Conservation (phyloP, 2,113 vertebrate genomes). For the Oophaga pumilio region DNA sequence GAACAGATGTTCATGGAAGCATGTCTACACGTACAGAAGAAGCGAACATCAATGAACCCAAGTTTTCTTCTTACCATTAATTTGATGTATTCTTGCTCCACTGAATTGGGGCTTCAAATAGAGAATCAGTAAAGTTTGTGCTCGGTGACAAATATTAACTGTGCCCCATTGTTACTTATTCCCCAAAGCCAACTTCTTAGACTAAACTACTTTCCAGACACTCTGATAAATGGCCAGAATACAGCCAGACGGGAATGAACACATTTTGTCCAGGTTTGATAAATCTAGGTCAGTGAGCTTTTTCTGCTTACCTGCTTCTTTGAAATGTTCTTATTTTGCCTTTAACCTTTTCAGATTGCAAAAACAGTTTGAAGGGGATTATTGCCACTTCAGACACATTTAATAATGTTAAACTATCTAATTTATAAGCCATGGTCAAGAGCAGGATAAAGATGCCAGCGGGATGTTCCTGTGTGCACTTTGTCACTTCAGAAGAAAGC, state of each 20-base stretch:
- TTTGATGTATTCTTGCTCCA: neutral
- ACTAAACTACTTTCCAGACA: neutral
- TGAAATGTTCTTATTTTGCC: slow-evolving; percentile 35
- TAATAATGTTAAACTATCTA: slow-evolving; percentile 31
- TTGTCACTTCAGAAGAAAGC: slow-evolving; percentile 35
- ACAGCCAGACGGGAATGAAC: neutral
- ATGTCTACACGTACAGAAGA: neutral
- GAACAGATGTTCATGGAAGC: neutral
- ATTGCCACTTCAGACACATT: slow-evolving; percentile 47
- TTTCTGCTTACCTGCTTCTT: neutral
- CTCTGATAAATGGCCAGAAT: neutral
- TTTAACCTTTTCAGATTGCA: slow-evolving; percentile 40
- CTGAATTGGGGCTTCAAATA: neutral
- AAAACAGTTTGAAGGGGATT: slow-evolving; percentile 43
- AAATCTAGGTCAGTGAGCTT: slow-evolving; percentile 18
- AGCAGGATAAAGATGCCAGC: slow-evolving; percentile 2
- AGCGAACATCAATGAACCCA: neutral
- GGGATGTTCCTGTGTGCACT: slow-evolving; percentile 30
- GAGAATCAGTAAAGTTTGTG: neutral
- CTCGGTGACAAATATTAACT: neutral
- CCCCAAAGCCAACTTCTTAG: neutral
- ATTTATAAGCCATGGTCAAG: slow-evolving; percentile 10
- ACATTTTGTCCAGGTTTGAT: slow-evolving; percentile 4
- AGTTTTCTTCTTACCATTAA: too few relatives aligned
- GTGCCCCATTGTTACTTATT: neutral